Conservation (phyloP, 2,113 vertebrate genomes). For the Oplegnathus fasciatus region DNA sequence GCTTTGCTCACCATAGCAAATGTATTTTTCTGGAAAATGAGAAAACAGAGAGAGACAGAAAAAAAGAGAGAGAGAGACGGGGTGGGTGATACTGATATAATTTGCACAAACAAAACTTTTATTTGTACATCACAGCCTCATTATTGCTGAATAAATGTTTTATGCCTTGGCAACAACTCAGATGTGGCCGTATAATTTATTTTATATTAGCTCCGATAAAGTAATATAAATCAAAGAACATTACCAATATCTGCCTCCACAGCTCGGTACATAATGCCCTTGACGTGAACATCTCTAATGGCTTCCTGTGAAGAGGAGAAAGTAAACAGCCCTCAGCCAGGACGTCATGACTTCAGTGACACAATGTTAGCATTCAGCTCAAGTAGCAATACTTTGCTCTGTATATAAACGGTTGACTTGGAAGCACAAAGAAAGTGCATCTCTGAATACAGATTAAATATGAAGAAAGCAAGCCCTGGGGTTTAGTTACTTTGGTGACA, state of each 20-base stretch:
- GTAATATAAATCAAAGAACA: slow-evolving; percentile 40
- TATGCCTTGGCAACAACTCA: slow-evolving; percentile 13
- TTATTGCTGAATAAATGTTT: slow-evolving; percentile 24
- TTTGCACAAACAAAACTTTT: slow-evolving; percentile 32
- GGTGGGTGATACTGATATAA: background rate
- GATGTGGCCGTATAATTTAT: background rate
- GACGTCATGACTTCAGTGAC: slow-evolving; percentile 41
- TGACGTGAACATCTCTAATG: slow-evolving; percentile 96
- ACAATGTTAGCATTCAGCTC: slow-evolving; percentile 65
- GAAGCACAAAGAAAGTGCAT: slow-evolving; percentile 49
- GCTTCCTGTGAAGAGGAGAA: slow-evolving; percentile 87
- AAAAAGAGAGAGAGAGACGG: background rate
- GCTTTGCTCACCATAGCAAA: slow-evolving; percentile 95
- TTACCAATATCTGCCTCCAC: slow-evolving; percentile 97
- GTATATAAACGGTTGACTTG: slow-evolving; percentile 57
- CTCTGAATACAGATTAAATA: slow-evolving; percentile 70
- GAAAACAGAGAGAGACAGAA: background rate
- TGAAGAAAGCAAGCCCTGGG: slow-evolving; percentile 51
- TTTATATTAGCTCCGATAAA: slow-evolving; percentile 10
- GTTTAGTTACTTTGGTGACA: slow-evolving; percentile 54
- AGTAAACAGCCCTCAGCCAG: slow-evolving; percentile 47
- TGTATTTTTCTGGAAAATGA: slow-evolving; percentile 89
- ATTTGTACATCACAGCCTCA: slow-evolving; percentile 23
- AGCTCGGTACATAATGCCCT: slow-evolving; percentile 96
- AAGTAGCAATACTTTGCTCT: slow-evolving; percentile 56